phyloP scores from a whole-genome alignment of 2,888 invertebrate genomes.

The Sphinx pinastri region DNA sequence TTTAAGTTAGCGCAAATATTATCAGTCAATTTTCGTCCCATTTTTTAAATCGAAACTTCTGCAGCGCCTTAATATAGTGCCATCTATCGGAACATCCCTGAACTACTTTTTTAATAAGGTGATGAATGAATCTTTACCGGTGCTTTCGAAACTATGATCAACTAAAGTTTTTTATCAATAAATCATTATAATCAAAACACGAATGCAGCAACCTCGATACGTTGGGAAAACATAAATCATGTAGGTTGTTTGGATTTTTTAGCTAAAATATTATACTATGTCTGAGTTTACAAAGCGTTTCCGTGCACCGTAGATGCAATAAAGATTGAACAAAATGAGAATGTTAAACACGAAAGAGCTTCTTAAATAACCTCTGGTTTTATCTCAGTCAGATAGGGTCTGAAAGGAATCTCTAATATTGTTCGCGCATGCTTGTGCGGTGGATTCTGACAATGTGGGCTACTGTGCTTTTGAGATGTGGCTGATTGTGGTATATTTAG shows the following conservation, averaged over 20 bases:
- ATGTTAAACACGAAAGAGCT: slow-evolving; percentile 17
- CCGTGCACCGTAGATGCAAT: slow-evolving; percentile 5
- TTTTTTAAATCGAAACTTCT: too few species aligned
- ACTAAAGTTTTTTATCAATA: not conserved
- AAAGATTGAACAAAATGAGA: slow-evolving; percentile 12
- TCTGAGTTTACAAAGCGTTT: slow-evolving; percentile 17
- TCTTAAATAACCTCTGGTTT: slow-evolving; percentile 10
- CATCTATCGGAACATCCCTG: too few species aligned
- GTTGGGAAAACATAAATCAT: slow-evolving; percentile 8
- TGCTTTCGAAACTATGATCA: not conserved
- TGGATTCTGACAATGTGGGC: too few species aligned
- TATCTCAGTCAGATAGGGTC: slow-evolving; percentile 4
- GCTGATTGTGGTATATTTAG: too few species aligned
- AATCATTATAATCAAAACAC: slow-evolving; percentile 23
- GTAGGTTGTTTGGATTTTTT: slow-evolving; percentile 15
- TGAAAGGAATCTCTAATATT: not conserved
- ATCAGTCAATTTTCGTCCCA: too few species aligned
- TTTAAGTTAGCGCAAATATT: too few species aligned
- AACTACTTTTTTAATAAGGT: too few species aligned
- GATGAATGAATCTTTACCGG: not conserved
- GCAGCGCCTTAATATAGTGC: too few species aligned
- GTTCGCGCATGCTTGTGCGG: not conserved
- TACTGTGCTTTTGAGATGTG: not conserved
- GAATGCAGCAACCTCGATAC: slow-evolving; percentile 14
- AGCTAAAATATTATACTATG: slow-evolving; percentile 10